Evolutionary conservation across 1,140 invertebrate genomes (phyloP).

Genomic region (Heliconius congener): DNA sequence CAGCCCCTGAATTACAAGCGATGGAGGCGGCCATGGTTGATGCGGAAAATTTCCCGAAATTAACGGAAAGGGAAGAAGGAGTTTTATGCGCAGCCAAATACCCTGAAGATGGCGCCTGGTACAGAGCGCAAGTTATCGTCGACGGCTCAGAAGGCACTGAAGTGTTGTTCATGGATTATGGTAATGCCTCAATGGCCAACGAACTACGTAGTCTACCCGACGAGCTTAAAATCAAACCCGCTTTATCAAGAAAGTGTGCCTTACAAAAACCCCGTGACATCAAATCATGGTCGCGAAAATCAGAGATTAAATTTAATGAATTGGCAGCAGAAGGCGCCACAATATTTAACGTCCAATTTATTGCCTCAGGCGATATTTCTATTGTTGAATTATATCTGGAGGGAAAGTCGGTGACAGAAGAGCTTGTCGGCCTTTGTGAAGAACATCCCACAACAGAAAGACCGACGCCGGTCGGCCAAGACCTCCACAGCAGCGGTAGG

Average conservation of each 20-base stretch:
- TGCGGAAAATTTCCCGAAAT: slow-evolving; percentile 80
- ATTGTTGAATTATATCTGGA: slow-evolving; percentile 84
- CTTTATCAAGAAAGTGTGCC: slow-evolving; percentile 84
- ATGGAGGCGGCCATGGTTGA: slow-evolving; percentile 83
- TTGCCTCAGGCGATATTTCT: slow-evolving; percentile 85
- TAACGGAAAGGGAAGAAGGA: slow-evolving; percentile 81
- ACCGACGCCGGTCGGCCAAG: slow-evolving; percentile 66
- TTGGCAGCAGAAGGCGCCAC: slow-evolving; percentile 84
- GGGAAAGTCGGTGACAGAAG: slow-evolving; percentile 83
- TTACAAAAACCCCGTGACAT: slow-evolving; percentile 84
- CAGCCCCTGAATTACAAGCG: slow-evolving; percentile 83
- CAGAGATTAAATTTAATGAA: slow-evolving; percentile 84
- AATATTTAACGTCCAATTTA: slow-evolving; percentile 84
- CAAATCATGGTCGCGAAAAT: slow-evolving; percentile 83
- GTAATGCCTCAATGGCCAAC: slow-evolving; percentile 84
- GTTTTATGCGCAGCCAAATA: slow-evolving; percentile 86
- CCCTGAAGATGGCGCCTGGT: slow-evolving; percentile 86
- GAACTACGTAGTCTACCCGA: slow-evolving; percentile 84
- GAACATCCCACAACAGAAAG: slow-evolving; percentile 61
- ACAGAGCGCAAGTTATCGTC: slow-evolving; percentile 85
- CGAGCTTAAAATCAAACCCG: slow-evolving; percentile 83
- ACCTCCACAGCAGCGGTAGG: slow-evolving; percentile 62
- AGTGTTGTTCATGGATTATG: slow-evolving; percentile 89
- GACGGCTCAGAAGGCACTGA: slow-evolving; percentile 83
- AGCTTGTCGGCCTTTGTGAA: slow-evolving; percentile 81